These are phyloP conservation scores for Corythoichthys haematopterus DNA, from an alignment of 2,113 vertebrate genomes.

Conservation along the genomic window DNA sequence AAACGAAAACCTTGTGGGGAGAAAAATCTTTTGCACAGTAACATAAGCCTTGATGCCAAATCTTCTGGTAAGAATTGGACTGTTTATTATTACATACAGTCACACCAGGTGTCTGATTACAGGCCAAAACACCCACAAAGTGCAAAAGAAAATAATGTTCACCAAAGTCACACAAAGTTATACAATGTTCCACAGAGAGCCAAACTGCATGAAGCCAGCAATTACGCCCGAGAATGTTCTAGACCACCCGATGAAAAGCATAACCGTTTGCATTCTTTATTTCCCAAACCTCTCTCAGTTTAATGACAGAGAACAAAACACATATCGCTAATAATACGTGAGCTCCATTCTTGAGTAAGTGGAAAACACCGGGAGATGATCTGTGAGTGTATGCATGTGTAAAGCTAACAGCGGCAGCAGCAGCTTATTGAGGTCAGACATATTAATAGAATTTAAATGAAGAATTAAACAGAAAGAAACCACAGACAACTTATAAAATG, in stretches of 20 bases:
- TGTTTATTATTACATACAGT: slow-evolving; percentile 26
- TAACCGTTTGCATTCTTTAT: slow-evolving; percentile 3
- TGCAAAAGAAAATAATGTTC: slow-evolving; percentile 3
- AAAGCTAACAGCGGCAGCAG: background rate
- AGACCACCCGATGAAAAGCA: background rate
- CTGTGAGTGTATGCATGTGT: background rate
- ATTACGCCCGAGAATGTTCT: slow-evolving; percentile 4
- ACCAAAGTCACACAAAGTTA: slow-evolving; percentile 1
- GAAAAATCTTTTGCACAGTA: slow-evolving; percentile 4
- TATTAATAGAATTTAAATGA: slow-evolving; percentile 2
- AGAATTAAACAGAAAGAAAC: background rate
- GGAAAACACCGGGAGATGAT: slow-evolving; percentile 2
- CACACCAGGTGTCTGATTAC: background rate
- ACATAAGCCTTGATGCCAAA: slow-evolving; percentile 16
- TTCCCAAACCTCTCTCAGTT: slow-evolving; percentile 6
- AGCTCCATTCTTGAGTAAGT: background rate
- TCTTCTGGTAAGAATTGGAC: slow-evolving; percentile 9
- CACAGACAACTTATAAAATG: background rate
- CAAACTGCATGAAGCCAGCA: slow-evolving; percentile 1
- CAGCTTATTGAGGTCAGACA: background rate
- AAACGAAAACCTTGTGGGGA: slow-evolving; percentile 10
- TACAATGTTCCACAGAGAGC: background rate
- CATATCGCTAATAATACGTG: slow-evolving; percentile 3
- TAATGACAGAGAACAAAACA: slow-evolving; percentile 10
- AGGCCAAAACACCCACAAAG: slow-evolving; percentile 7